These are phyloP conservation scores for Drosophila pullipes DNA, from an alignment of 2,888 invertebrate species.

Conservation along the genomic window DNA sequence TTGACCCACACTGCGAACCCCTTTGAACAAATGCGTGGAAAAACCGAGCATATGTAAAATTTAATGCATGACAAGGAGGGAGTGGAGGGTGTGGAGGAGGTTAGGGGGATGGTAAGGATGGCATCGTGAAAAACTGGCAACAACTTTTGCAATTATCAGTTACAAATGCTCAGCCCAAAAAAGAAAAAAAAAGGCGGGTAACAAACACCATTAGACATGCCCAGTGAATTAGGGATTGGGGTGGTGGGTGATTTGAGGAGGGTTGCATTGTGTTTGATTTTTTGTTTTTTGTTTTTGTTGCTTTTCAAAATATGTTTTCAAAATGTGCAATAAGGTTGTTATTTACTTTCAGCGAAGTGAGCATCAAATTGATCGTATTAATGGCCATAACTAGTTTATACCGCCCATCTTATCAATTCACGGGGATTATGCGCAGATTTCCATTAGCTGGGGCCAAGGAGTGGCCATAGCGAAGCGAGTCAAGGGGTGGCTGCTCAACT, in stretches of 20 bases:
- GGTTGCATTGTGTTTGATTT: conserved; percentile 14
- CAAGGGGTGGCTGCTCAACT: conserved; percentile 33
- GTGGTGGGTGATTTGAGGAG: conserved; percentile 6
- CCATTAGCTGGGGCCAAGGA: conserved; percentile 68
- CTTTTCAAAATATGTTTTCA: conserved; percentile 58
- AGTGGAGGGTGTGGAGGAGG: neutral
- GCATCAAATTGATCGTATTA: conserved; percentile 86
- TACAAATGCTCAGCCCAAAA: conserved; percentile 55
- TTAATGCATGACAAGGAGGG: conserved; percentile 34
- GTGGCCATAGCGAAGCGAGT: neutral
- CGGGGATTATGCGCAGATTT: conserved; percentile 84
- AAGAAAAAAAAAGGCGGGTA: conserved; percentile 55
- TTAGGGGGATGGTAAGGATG: neutral
- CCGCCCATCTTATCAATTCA: conserved; percentile 85
- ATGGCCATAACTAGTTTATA: conserved; percentile 85
- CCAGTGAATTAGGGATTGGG: conserved; percentile 1
- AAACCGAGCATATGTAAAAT: conserved; percentile 60
- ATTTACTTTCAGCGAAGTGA: conserved; percentile 84
- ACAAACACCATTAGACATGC: conserved; percentile 63
- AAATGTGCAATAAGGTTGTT: conserved; percentile 82
- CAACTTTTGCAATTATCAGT: conserved; percentile 77
- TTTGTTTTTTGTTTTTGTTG: neutral
- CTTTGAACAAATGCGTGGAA: conserved; percentile 29
- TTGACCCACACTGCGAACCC: conserved; percentile 64
- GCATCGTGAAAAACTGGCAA: conserved; percentile 42